A percentile compares a stretch with the other conserved stretches of the same genome.
phyloP scores from a whole-genome alignment of 2,113 vertebrate genomes.

The Leptobrachium leishanense region DNA sequence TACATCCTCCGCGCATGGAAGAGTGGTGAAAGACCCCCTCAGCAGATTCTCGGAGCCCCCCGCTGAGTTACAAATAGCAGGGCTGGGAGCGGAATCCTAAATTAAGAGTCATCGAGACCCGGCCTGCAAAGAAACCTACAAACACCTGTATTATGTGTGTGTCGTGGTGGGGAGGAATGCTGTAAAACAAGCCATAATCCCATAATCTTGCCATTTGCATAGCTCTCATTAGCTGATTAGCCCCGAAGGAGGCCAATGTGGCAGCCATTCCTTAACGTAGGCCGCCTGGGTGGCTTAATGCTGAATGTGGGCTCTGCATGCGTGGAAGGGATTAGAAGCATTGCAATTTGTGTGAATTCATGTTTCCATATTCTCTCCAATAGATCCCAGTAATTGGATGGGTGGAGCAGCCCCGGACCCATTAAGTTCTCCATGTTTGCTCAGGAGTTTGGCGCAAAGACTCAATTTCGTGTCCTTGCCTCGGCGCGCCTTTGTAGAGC shows the following conservation, averaged over 20 bases:
- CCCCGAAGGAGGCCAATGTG: conserved; percentile 66
- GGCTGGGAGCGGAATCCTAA: conserved; percentile 66
- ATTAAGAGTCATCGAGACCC: conserved; percentile 80
- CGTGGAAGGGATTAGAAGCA: conserved; percentile 88
- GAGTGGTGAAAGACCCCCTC: conserved; percentile 81
- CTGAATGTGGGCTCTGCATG: conserved; percentile 83
- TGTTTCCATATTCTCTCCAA: conserved; percentile 82
- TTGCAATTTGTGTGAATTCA: conserved; percentile 84
- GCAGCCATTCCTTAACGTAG: conserved; percentile 64
- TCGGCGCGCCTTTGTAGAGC: conserved; percentile 79
- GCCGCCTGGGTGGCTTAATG: conserved; percentile 89
- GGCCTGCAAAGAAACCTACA: conserved; percentile 82
- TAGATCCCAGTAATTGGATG: conserved; percentile 87
- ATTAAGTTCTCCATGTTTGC: conserved; percentile 90
- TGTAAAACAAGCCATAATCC: conserved; percentile 87
- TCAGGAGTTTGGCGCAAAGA: conserved; percentile 84
- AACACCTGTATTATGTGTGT: conserved; percentile 89
- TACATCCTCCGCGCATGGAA: background rate
- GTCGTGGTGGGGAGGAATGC: conserved; percentile 73
- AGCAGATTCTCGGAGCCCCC: conserved; percentile 75
- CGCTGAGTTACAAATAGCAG: conserved; percentile 77
- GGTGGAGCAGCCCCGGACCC: conserved; percentile 86
- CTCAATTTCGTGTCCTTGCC: conserved; percentile 83
- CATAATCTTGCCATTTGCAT: conserved; percentile 91
- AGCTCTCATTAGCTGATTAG: conserved; percentile 81